These are phyloP conservation scores for Crocallis elinguaria DNA, from an alignment of 2,888 invertebrate genomes.

Conservation along the genomic window DNA sequence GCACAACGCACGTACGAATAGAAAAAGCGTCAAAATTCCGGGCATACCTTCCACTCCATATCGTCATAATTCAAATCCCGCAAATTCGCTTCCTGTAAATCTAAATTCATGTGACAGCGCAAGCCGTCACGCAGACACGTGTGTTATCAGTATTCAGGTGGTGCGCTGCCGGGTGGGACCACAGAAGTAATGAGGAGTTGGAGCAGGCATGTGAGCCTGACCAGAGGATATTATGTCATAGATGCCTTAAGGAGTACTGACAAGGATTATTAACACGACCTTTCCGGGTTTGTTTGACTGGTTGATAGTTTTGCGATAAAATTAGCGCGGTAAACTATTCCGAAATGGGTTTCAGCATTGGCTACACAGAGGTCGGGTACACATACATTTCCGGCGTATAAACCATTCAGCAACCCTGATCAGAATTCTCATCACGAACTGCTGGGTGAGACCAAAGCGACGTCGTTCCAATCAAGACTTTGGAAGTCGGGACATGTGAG, in stretches of 20 bases:
- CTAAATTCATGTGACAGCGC: slow-evolving; percentile 29
- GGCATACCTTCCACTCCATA: slow-evolving; percentile 31
- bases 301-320: no score
- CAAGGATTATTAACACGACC: neutral
- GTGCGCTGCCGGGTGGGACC: slow-evolving; percentile 34
- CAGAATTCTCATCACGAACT: slow-evolving; percentile 5
- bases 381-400: neutral
- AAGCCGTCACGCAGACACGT: slow-evolving; percentile 34
- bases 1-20: slow-evolving; percentile 8
- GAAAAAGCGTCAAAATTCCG: slow-evolving; percentile 33
- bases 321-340: no score
- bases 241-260: neutral
- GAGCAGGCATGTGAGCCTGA: slow-evolving; percentile 6
- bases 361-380: no score
- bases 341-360: no score
- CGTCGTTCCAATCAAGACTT: slow-evolving; percentile 23
- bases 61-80: slow-evolving; percentile 36
- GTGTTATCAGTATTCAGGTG: slow-evolving; percentile 47
- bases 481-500: slow-evolving; percentile 11
- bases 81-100: slow-evolving; percentile 35
- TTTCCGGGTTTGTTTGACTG: no score
- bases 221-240: slow-evolving; percentile 7
- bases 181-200: slow-evolving; percentile 26
- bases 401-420: neutral
- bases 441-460: neutral